Evolutionary conservation across 2,888 invertebrate species (phyloP), one percentile per base, ranked within the genome.

Genomic region (Andrena trimmerana): DNA sequence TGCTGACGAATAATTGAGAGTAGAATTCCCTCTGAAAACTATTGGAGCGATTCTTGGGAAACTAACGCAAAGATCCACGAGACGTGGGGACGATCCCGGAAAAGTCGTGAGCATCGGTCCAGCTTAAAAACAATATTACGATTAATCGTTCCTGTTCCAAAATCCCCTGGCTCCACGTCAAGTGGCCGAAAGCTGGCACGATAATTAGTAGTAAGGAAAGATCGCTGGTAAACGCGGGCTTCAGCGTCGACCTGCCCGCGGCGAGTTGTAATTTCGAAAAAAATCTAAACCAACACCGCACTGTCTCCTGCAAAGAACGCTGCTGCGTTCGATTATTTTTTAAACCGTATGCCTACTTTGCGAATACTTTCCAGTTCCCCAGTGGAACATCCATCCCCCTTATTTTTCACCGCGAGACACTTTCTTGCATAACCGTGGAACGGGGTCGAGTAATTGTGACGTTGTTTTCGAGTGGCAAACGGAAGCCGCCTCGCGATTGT

Each of bases 401-500:
- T 54, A 5, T 1, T 6, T 8, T 10, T 13, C 5, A 52, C 27
- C n/a, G 24, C 27, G 13, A 52, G 13, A 73, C 59, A 72, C 33
- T 24, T 33, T 48, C 3, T 57, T 63, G 31, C 33, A 6, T 50
- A 50, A 68, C 27, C 42, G 68, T 57, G 69, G 78, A 83, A 78
- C 60, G 70, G 83, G 81, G 73, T 70, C 83, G 77, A 70, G 54
- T 66, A 71, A 87, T 42, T 62, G 72, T 70, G 20, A 75, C 78
- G 65, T 75, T 81, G 75, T 77, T 86, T 80, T 71, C 63, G 67
- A 81, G 84, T 72, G 87, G 77, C 78, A 78, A 78, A 81, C 57
- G 78, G 77, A 81, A 80, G 33, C 74, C 52, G 87, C 77, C 78
- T 88, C 83, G 84, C 87, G 88, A 90, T 89, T 92, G 92, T 92